These are phyloP conservation scores for Astur gentilis DNA, from an alignment of 2,113 vertebrate species.

Conservation along the genomic window DNA sequence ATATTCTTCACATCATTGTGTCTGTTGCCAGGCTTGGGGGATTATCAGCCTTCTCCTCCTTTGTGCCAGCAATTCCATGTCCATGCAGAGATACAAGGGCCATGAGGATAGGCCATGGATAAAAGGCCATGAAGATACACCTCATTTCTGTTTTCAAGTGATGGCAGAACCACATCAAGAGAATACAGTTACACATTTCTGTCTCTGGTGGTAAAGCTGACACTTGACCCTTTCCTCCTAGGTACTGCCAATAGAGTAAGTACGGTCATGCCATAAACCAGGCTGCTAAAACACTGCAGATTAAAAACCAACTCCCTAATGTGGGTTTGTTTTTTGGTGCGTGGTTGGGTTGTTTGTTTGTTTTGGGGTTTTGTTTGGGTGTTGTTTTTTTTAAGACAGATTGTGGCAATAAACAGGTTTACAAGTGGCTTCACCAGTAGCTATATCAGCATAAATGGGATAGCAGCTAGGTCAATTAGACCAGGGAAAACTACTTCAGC, in stretches of 20 bases:
- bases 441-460: not conserved
- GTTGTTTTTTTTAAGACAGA: not conserved
- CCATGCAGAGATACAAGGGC: not conserved
- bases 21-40: not conserved
- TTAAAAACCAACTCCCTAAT: not conserved
- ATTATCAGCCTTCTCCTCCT: not conserved
- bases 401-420: not conserved
- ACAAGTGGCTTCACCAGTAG: not conserved
- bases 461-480: not conserved
- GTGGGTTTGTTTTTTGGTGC: not conserved
- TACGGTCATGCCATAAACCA: not conserved
- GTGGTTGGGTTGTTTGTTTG: not conserved
- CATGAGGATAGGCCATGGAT: not conserved
- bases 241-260: rapidly evolving
- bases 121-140: not conserved
- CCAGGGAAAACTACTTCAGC: not conserved
- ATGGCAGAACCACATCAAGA: not conserved
- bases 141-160: not conserved
- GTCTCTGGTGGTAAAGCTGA: not conserved
- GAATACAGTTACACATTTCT: not conserved
- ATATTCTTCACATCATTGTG: not conserved
- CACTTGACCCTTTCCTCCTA: not conserved
- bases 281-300: not conserved
- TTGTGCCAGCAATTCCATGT: not conserved
- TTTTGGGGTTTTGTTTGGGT: not conserved